These are phyloP conservation scores for Charanyca ferruginea DNA, from an alignment of 2,888 invertebrate genomes.

Conservation along the genomic window DNA sequence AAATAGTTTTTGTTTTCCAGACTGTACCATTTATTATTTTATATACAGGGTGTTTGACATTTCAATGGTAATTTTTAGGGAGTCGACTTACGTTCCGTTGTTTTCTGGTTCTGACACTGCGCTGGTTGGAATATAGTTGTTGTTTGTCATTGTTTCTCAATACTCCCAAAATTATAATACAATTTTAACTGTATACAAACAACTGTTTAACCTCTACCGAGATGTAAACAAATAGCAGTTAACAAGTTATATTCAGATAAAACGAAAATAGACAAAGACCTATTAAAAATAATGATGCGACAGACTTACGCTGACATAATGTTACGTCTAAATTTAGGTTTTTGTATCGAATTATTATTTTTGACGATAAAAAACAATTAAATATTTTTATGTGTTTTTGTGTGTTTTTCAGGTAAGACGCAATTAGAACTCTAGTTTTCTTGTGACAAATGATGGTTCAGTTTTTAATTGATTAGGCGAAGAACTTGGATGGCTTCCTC, in stretches of 20 bases:
- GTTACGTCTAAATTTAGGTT: slow-evolving; percentile 9
- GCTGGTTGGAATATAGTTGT: neutral
- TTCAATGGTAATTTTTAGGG: neutral
- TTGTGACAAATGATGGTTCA: too few species aligned
- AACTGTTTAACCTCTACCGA: neutral
- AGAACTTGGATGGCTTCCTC: too few species aligned
- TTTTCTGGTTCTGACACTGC: slow-evolving; percentile 1
- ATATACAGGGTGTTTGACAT: neutral
- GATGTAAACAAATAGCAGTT: neutral
- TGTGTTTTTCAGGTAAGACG: too few species aligned
- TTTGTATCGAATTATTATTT: slow-evolving; percentile 13
- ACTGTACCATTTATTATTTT: neutral
- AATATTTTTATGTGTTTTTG: too few species aligned
- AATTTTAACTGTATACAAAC: neutral
- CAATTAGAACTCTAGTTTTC: too few species aligned
- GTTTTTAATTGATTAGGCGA: too few species aligned
- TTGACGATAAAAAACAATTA: neutral
- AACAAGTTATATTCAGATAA: slow-evolving; percentile 19
- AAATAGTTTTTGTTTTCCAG: neutral
- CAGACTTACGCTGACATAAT: slow-evolving; percentile 26
- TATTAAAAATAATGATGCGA: slow-evolving; percentile 36
- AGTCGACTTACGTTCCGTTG: too few species aligned
- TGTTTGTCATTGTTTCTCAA: slow-evolving; percentile 10
- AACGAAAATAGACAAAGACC: slow-evolving; percentile 29
- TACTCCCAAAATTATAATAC: slow-evolving; percentile 26